Conservation (phyloP, 2,888 invertebrate genomes). For the Linnaemya tessellans region DNA sequence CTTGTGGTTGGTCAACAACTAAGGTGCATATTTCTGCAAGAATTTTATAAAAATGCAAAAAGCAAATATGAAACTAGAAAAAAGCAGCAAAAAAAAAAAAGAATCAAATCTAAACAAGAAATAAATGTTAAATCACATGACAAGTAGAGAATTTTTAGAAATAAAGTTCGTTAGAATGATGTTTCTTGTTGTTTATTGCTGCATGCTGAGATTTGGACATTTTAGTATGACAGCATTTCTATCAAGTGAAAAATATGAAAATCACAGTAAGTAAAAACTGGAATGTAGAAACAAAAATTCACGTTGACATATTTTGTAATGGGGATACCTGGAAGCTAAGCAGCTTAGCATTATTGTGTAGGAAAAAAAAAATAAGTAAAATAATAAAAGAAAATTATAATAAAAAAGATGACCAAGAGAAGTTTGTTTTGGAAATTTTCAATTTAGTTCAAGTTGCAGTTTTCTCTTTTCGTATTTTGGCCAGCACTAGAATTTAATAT, state of each 20-base stretch:
- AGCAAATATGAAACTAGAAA: not conserved
- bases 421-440: constrained; percentile 10
- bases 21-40: constrained; percentile 62
- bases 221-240: constrained; percentile 51
- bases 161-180: constrained; percentile 47
- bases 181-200: constrained; percentile 42
- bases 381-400: constrained; percentile 3
- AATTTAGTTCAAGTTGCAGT: not conserved
- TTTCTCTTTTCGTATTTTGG: not conserved
- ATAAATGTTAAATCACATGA: constrained; percentile 60
- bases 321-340: constrained; percentile 57
- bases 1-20: constrained; percentile 64
- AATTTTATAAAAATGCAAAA: constrained; percentile 57
- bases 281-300: constrained; percentile 3
- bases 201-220: constrained; percentile 63
- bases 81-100: not conserved
- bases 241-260: constrained; percentile 15
- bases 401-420: constrained; percentile 10
- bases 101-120: constrained; percentile 22
- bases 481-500: constrained; percentile 26
- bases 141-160: constrained; percentile 57
- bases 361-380: not conserved
- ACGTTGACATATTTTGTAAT: constrained; percentile 61
- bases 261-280: constrained; percentile 28
- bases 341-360: constrained; percentile 20